A percentile compares a stretch with the other conserved stretches of the same genome.
Conservation (phyloP, 2,888 invertebrate species). For the Acleris cristana region DNA sequence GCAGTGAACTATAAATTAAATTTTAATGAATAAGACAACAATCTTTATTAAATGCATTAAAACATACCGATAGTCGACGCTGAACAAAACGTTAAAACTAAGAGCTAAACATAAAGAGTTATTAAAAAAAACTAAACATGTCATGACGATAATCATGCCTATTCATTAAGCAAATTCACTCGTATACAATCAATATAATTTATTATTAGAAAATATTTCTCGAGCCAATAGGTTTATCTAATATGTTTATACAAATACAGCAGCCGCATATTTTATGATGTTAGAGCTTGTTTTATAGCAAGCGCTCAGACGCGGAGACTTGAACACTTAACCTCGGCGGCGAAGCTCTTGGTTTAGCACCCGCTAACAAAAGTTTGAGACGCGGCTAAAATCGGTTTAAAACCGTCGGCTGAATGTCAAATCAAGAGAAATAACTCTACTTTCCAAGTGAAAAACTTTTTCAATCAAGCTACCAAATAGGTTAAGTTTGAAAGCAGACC, state of each 20-base stretch:
- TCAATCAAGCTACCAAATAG: constrained; percentile 46
- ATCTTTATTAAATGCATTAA: too few relatives aligned
- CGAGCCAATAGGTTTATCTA: too few relatives aligned
- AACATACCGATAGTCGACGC: too few relatives aligned
- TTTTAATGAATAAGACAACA: too few relatives aligned
- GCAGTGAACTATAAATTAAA: too few relatives aligned
- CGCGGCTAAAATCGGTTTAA: constrained; percentile 24
- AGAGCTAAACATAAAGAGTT: too few relatives aligned
- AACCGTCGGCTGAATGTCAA: constrained; percentile 33
- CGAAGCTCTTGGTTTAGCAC: constrained; percentile 13
- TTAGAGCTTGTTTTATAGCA: neutral
- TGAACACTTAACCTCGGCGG: constrained; percentile 27
- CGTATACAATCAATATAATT: too few relatives aligned
- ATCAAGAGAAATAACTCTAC: constrained; percentile 22
- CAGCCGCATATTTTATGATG: neutral
- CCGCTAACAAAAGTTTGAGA: constrained; percentile 7
- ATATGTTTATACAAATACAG: neutral
- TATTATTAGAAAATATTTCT: too few relatives aligned
- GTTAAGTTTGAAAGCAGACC: constrained; percentile 19
- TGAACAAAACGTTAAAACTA: too few relatives aligned
- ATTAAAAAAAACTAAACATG: too few relatives aligned
- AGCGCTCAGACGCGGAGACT: constrained; percentile 16
- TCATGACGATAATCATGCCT: too few relatives aligned
- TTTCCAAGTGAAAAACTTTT: constrained; percentile 47
- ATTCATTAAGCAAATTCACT: too few relatives aligned